phyloP scores from a whole-genome alignment of 2,113 vertebrate species.

The Fregata magnificens region DNA sequence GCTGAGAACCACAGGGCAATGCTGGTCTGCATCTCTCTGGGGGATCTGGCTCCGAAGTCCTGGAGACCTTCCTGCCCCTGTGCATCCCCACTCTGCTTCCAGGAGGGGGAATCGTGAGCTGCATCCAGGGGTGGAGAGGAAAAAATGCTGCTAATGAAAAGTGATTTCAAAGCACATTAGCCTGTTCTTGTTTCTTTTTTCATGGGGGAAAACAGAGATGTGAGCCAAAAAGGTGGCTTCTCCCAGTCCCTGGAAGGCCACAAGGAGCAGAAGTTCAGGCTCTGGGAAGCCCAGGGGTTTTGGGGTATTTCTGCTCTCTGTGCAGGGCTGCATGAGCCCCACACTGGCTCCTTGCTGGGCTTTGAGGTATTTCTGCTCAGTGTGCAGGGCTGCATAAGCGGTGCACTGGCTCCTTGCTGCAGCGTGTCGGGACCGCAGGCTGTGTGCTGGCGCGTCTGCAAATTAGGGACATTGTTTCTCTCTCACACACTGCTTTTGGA shows the following conservation, averaged over 20 bases:
- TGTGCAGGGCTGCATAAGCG: background rate
- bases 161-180: background rate
- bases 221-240: background rate
- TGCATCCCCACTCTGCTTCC: background rate
- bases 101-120: background rate
- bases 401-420: background rate
- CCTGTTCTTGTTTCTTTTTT: background rate
- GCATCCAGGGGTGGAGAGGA: background rate
- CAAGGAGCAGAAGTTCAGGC: background rate
- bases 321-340: background rate
- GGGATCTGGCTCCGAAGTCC: background rate
- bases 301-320: background rate
- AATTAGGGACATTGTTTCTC: fast-evolving
- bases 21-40: background rate
- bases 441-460: background rate
- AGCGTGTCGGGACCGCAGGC: fast-evolving
- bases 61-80: background rate
- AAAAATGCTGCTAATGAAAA: fast-evolving
- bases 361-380: background rate
- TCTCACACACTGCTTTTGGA: background rate
- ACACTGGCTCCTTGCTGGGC: fast-evolving
- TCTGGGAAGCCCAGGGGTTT: background rate
- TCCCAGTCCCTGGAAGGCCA: background rate
- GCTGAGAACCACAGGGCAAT: background rate
- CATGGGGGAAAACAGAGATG: background rate